phyloP scores from a whole-genome alignment of 1,140 invertebrate genomes.

The Panagrolaimus sp. region DNA sequence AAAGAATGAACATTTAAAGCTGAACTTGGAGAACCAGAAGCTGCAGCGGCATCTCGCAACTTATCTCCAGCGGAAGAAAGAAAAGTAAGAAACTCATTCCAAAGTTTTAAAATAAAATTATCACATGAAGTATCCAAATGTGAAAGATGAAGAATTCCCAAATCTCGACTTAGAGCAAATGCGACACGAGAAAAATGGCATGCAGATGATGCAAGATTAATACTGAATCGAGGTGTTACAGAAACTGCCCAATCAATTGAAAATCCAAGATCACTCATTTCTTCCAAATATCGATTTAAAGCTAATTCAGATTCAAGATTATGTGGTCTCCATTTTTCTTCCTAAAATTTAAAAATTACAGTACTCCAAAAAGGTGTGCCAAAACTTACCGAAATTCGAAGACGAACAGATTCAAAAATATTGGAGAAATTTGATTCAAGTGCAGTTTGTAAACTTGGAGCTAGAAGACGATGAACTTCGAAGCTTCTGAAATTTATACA shows the following conservation, averaged over 20 bases:
- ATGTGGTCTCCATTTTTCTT: slow-evolving; percentile 52
- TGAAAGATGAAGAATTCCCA: slow-evolving; percentile 18
- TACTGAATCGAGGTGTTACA: slow-evolving; percentile 6
- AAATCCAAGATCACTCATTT: slow-evolving; percentile 46
- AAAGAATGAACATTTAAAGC: slow-evolving; percentile 29
- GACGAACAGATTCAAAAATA: slow-evolving; percentile 70
- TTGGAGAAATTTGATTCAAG: slow-evolving; percentile 71
- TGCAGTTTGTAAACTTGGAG: slow-evolving; percentile 66
- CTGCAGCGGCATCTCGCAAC: not conserved
- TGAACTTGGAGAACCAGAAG: not conserved
- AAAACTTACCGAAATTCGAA: slow-evolving; percentile 63
- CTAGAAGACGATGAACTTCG: slow-evolving; percentile 73
- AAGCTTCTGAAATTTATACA: too few relatives aligned
- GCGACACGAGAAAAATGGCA: slow-evolving; percentile 43
- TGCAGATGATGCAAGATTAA: slow-evolving; percentile 42
- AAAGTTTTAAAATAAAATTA: slow-evolving; percentile 33
- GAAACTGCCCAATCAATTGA: slow-evolving; percentile 36
- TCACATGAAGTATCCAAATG: slow-evolving; percentile 37
- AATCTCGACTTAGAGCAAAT: slow-evolving; percentile 30
- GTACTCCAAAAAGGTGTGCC: slow-evolving; percentile 7
- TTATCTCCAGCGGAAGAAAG: slow-evolving; percentile 21
- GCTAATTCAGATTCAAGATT: slow-evolving; percentile 48
- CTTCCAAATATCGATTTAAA: slow-evolving; percentile 43
- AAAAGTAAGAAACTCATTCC: slow-evolving; percentile 32
- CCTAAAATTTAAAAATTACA: slow-evolving; percentile 33